Conservation (phyloP, 2,797 vertebrate species). For the Streptopelia turtur region DNA sequence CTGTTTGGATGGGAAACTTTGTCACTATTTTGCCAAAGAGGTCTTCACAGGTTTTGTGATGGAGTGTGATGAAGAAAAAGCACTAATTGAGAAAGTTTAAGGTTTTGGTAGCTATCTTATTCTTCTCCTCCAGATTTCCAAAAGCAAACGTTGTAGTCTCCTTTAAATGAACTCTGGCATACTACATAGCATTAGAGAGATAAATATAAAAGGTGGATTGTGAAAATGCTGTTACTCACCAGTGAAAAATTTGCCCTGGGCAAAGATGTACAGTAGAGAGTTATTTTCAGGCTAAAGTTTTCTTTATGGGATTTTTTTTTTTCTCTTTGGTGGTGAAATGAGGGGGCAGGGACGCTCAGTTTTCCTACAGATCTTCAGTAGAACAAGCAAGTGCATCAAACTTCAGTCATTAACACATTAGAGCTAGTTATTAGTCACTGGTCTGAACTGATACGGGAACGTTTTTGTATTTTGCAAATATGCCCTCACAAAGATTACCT, state of each 20-base stretch:
- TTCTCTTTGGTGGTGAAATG: not conserved
- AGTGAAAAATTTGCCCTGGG: constrained; percentile 78
- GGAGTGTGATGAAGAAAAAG: not conserved
- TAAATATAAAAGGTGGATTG: constrained; percentile 79
- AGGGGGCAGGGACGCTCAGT: not conserved
- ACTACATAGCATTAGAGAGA: constrained; percentile 57
- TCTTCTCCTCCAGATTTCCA: not conserved
- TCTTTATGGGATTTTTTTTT: not conserved
- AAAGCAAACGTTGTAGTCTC: constrained; percentile 50
- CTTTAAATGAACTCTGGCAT: constrained; percentile 81
- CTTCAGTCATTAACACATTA: constrained; percentile 15
- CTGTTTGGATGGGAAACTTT: not conserved
- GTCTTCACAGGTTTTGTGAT: not conserved
- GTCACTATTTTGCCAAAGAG: not conserved
- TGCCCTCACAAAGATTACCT: constrained; percentile 55
- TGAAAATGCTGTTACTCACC: constrained; percentile 79
- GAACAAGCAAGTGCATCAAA: not conserved
- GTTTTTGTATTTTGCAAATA: constrained; percentile 58
- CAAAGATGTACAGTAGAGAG: constrained; percentile 57
- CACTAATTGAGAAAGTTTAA: not conserved
- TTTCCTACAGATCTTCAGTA: constrained; percentile 26
- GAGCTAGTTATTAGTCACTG: constrained; percentile 42
- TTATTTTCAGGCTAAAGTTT: constrained; percentile 59
- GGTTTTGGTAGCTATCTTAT: not conserved
- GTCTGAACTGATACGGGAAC: constrained; percentile 43